These are phyloP conservation scores for Austrolebias charrua DNA, from an alignment of 2,797 vertebrate genomes.

Conservation along the genomic window DNA sequence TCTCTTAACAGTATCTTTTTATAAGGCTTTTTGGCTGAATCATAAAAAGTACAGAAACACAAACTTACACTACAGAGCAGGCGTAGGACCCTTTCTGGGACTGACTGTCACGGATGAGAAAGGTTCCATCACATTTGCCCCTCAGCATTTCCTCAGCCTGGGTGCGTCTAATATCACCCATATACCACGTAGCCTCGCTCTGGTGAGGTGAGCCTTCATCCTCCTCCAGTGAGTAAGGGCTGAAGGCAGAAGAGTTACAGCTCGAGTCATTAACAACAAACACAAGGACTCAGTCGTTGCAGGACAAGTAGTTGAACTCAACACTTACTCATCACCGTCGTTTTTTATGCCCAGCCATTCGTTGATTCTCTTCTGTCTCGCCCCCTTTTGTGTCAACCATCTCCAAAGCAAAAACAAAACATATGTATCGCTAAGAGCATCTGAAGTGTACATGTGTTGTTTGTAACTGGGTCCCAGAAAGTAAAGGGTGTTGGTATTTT, in stretches of 20 bases:
- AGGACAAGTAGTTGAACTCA: not conserved
- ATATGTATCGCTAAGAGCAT: not conserved
- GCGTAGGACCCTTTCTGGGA: constrained; percentile 93
- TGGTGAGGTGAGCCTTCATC: constrained; percentile 85
- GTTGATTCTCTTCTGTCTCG: constrained; percentile 95
- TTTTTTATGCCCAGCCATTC: constrained; percentile 98
- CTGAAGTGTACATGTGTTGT: not conserved
- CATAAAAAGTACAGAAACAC: not conserved
- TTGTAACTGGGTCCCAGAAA: not conserved
- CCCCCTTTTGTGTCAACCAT: constrained; percentile 98
- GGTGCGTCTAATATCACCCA: constrained; percentile 90
- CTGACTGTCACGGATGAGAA: constrained; percentile 92
- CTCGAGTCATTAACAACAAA: not conserved
- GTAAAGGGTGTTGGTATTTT: no score
- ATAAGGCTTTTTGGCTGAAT: no score
- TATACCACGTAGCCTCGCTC: constrained; percentile 90
- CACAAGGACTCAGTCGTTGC: not conserved
- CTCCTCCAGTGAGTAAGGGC: constrained; percentile 89
- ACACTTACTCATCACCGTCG: constrained; percentile 93
- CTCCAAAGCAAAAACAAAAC: constrained; percentile 70
- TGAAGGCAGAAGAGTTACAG: constrained; percentile 41
- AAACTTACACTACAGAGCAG: constrained; percentile 92
- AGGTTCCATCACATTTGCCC: constrained; percentile 88
- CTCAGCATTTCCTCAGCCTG: constrained; percentile 91
- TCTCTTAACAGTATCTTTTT: no score